Conservation (phyloP, 2,888 invertebrate genomes). For the Heliconius erato region DNA sequence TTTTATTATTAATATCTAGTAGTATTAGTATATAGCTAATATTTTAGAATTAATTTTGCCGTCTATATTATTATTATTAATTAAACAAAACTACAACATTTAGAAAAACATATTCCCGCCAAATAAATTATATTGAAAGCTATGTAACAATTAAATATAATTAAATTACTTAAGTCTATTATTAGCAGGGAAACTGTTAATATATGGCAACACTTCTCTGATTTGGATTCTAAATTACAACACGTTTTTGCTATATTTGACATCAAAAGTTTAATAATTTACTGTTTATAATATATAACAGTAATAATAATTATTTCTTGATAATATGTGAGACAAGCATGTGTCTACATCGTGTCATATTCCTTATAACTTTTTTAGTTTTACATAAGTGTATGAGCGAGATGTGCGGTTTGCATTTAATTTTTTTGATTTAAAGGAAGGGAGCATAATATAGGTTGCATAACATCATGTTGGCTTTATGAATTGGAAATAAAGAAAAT, state of each 20-base stretch:
- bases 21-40: conserved; percentile 51
- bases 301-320: conserved; percentile 7
- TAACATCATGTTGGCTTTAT: conserved; percentile 82
- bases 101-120: conserved; percentile 45
- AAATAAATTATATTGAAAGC: conserved; percentile 43
- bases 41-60: conserved; percentile 51
- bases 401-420: conserved; percentile 80
- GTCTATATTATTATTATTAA: conserved; percentile 30
- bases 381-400: conserved; percentile 69
- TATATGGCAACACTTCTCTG: neutral
- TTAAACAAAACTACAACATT: conserved; percentile 35
- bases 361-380: conserved; percentile 75
- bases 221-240: conserved; percentile 5
- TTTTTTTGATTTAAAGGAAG: conserved; percentile 64
- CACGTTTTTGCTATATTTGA: neutral
- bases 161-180: conserved; percentile 31
- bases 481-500: conserved; percentile 75
- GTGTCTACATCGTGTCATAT: conserved; percentile 83
- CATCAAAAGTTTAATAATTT: neutral
- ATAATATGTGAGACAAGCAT: conserved; percentile 45
- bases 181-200: conserved; percentile 12
- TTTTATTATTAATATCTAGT: conserved; percentile 50
- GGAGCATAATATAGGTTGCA: conserved; percentile 71
- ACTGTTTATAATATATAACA: neutral
- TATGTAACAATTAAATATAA: conserved; percentile 25